Conservation (phyloP, 1,140 invertebrate genomes). For the Spodoptera litura region DNA sequence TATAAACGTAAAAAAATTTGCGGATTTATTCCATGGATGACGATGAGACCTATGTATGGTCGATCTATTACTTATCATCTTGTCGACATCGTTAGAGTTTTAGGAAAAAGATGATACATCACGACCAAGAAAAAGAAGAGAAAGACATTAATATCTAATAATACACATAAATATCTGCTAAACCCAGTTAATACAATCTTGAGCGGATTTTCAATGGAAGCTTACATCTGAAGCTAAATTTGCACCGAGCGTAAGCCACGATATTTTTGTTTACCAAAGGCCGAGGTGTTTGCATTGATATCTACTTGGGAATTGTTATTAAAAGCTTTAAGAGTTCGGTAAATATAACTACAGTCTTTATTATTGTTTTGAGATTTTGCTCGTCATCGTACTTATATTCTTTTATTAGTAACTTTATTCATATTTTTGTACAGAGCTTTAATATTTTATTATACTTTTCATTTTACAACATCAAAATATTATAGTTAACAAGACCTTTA, state of each 20-base stretch:
- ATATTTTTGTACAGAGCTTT: no score
- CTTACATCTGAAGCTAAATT: slow-evolving; percentile 63
- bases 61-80: no score
- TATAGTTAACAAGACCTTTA: no score
- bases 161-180: neutral
- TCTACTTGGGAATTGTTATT: slow-evolving; percentile 75
- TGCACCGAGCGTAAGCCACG: slow-evolving; percentile 60
- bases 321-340: slow-evolving; percentile 57
- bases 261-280: slow-evolving; percentile 64
- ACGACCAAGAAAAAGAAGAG: no score
- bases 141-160: no score
- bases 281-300: slow-evolving; percentile 67
- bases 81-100: no score
- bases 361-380: neutral
- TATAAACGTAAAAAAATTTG: no score
- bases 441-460: neutral
- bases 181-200: neutral
- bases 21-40: no score
- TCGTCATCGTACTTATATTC: slow-evolving; percentile 1
- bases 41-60: no score
- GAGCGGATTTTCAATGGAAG: slow-evolving; percentile 4
- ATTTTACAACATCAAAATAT: neutral
- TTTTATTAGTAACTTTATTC: neutral
- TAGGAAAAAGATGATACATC: no score
- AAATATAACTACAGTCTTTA: slow-evolving; percentile 19